Conservation (phyloP, 1,140 invertebrate genomes). For the Heliothis subflexa region DNA sequence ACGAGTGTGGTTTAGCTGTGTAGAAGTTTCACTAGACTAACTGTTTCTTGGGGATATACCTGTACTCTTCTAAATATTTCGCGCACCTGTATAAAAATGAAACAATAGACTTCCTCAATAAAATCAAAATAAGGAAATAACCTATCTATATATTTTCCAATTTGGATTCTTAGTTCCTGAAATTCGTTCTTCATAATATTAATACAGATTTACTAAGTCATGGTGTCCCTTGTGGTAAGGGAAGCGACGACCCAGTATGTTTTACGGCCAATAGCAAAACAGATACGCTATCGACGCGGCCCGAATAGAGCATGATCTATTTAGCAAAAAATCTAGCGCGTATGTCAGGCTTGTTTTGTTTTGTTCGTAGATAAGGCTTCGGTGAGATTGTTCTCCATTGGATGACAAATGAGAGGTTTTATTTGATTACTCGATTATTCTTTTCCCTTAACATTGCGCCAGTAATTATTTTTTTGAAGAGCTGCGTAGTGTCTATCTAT, state of each 20-base stretch:
- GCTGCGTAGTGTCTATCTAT: no score
- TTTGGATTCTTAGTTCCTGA: no score
- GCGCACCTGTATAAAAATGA: no score
- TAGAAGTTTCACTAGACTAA: neutral
- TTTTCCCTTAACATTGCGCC: no score
- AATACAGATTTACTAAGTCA: constrained; percentile 1
- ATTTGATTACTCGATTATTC: neutral
- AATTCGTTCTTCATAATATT: no score
- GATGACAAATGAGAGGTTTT: neutral
- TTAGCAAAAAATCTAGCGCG: constrained; percentile 4
- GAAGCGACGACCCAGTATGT: constrained; percentile 46
- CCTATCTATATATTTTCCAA: no score
- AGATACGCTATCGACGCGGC: constrained; percentile 48
- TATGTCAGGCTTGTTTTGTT: constrained; percentile 18
- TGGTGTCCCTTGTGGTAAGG: constrained; percentile 19
- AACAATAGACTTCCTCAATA: no score
- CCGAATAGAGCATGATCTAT: constrained; percentile 31
- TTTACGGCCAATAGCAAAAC: constrained; percentile 47
- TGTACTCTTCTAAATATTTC: no score
- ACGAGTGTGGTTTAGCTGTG: neutral
- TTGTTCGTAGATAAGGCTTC: neutral
- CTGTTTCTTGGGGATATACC: no score
- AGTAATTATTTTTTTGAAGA: no score
- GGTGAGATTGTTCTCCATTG: neutral
- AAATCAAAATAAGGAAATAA: no score